A percentile compares a stretch with the other conserved stretches of the same genome.
phyloP scores from a whole-genome alignment of 2,797 vertebrate species.

The Oophaga sylvatica region DNA sequence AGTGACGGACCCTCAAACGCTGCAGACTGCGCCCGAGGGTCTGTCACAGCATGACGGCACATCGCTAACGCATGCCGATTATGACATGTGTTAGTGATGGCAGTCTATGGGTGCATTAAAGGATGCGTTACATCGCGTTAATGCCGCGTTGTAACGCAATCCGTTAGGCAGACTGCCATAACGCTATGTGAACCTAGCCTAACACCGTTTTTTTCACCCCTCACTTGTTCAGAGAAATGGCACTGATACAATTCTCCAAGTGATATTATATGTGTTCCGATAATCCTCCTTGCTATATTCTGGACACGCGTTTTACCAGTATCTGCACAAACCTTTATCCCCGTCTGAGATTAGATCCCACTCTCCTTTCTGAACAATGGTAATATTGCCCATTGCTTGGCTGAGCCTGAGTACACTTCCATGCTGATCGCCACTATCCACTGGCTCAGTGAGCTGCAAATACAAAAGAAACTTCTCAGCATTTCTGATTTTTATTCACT shows the following conservation, averaged over 20 bases:
- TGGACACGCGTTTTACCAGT: background rate
- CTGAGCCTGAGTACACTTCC: conserved; percentile 86
- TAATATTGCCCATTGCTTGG: conserved; percentile 91
- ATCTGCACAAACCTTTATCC: conserved; percentile 82
- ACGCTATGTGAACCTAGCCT: too few species aligned
- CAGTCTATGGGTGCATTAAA: too few species aligned
- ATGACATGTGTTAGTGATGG: too few species aligned
- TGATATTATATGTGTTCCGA: background rate
- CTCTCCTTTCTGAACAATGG: conserved; percentile 91
- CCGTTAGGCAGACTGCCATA: too few species aligned
- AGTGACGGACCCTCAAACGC: too few species aligned
- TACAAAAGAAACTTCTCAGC: background rate
- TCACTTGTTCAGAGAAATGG: background rate
- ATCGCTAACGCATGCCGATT: too few species aligned
- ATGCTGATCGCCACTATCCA: conserved; percentile 80
- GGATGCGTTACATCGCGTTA: too few species aligned
- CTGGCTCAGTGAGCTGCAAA: conserved; percentile 81
- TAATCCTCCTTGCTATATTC: too few species aligned
- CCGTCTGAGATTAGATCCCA: conserved; percentile 92
- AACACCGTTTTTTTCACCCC: background rate
- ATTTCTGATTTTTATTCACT: background rate
- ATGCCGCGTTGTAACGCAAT: too few species aligned
- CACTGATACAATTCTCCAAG: background rate
- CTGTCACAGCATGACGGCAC: too few species aligned
- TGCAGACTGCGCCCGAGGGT: too few species aligned